Conservation (phyloP, 2,888 invertebrate genomes). For the Amblyteles armatorius region DNA sequence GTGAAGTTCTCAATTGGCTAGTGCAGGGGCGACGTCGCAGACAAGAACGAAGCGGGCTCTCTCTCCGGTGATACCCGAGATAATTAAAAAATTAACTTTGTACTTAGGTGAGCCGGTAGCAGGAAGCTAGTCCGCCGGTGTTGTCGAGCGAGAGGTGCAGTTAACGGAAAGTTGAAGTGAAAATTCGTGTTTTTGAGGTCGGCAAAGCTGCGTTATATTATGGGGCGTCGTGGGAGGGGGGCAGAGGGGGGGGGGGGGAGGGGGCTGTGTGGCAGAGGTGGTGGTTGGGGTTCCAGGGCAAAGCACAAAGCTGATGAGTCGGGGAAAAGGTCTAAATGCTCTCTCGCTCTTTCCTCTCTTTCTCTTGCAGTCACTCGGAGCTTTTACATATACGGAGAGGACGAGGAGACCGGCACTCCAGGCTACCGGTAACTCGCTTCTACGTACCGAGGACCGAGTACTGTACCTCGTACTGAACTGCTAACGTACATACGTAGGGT, state of each 20-base stretch:
- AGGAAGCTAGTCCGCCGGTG: slow-evolving; percentile 43
- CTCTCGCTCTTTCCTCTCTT: slow-evolving; percentile 58
- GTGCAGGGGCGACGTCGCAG: slow-evolving; percentile 43
- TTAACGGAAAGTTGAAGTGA: slow-evolving; percentile 84
- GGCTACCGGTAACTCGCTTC: slow-evolving; percentile 77
- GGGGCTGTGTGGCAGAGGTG: not conserved
- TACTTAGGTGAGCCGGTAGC: slow-evolving; percentile 77
- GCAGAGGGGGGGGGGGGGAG: not conserved
- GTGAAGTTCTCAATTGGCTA: slow-evolving; percentile 61
- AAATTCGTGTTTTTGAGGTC: slow-evolving; percentile 84
- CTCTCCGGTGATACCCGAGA: slow-evolving; percentile 67
- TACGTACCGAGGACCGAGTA: slow-evolving; percentile 72
- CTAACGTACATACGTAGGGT: slow-evolving; percentile 41
- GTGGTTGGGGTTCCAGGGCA: slow-evolving; percentile 68
- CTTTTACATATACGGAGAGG: slow-evolving; percentile 47
- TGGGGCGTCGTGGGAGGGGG: slow-evolving; percentile 48
- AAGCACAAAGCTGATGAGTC: slow-evolving; percentile 84
- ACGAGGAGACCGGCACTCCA: slow-evolving; percentile 69
- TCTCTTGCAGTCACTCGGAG: slow-evolving; percentile 58
- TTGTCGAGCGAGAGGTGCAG: slow-evolving; percentile 73
- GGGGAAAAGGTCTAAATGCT: slow-evolving; percentile 83
- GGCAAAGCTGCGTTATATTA: slow-evolving; percentile 67
- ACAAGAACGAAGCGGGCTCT: slow-evolving; percentile 40
- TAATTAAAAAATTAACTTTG: slow-evolving; percentile 84
- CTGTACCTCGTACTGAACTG: slow-evolving; percentile 68